These are phyloP conservation scores for Nematopogon swammerdamellus DNA, from an alignment of 2,888 invertebrate genomes.

Conservation along the genomic window DNA sequence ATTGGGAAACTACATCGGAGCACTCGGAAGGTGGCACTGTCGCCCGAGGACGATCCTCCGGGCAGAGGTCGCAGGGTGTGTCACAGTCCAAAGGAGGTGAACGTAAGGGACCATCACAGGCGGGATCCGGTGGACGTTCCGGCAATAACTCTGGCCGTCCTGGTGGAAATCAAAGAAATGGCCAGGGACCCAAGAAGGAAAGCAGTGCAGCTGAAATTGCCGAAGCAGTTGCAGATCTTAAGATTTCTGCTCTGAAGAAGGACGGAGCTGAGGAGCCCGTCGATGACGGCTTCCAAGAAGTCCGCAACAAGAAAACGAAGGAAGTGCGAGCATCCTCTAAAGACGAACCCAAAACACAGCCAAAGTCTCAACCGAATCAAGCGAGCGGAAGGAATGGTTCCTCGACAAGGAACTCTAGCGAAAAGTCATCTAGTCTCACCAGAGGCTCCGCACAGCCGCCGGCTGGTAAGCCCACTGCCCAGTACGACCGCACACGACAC, in stretches of 20 bases:
- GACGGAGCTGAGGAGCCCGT: conserved; percentile 46
- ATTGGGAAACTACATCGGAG: conserved; percentile 83
- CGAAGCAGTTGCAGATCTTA: conserved; percentile 42
- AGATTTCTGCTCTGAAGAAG: conserved; percentile 34
- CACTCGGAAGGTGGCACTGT: conserved; percentile 62
- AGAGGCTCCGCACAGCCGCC: conserved; percentile 28
- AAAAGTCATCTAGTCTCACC: conserved; percentile 27
- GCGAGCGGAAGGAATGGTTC: conserved; percentile 44
- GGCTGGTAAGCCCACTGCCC: conserved; percentile 29
- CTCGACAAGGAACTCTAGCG: conserved; percentile 35
- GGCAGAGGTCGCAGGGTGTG: conserved; percentile 16
- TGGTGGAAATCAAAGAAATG: conserved; percentile 20
- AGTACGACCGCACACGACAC: conserved; percentile 51
- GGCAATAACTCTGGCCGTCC: conserved; percentile 29
- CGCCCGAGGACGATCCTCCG: conserved; percentile 29
- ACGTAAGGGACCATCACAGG: conserved; percentile 20
- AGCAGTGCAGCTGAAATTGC: conserved; percentile 34
- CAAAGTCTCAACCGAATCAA: conserved; percentile 46
- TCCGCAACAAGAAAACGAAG: conserved; percentile 75
- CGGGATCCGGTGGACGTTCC: conserved; percentile 31
- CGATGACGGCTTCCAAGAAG: conserved; percentile 80
- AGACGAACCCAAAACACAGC: conserved; percentile 39
- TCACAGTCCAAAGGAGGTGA: not conserved
- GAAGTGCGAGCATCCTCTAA: conserved; percentile 40
- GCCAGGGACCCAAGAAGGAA: conserved; percentile 28